These are phyloP conservation scores for Montipora capricornis DNA, from an alignment of 64 coral and sea anemone species.

Conservation along the genomic window DNA sequence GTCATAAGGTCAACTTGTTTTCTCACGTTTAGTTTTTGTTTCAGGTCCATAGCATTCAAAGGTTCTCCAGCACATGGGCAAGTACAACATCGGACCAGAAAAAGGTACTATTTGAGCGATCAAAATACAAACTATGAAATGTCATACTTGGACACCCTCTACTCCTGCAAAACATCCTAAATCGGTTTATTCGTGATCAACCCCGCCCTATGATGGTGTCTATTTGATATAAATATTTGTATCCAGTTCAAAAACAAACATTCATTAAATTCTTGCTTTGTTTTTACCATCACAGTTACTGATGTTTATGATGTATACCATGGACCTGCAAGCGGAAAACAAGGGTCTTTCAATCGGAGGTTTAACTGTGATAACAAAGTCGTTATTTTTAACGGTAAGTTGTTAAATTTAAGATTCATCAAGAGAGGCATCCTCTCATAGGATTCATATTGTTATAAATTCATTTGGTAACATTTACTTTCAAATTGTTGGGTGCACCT, in stretches of 20 bases:
- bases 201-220: too few species aligned
- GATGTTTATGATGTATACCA: constrained; percentile 1
- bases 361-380: neutral
- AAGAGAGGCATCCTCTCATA: too few species aligned
- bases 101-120: neutral
- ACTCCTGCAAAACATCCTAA: neutral
- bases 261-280: too few species aligned
- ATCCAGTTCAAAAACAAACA: too few species aligned
- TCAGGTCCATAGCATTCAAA: neutral
- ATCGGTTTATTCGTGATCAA: too few species aligned
- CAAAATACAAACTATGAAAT: neutral
- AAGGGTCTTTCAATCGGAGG: constrained; percentile 14
- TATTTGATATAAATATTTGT: too few species aligned
- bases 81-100: neutral
- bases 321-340: constrained; percentile 3
- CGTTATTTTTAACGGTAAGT: constrained; percentile 14
- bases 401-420: neutral
- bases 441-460: neutral
- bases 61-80: neutral
- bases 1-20: too few species aligned
- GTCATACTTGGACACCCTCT: neutral
- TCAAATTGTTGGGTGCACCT: too few species aligned
- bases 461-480: neutral
- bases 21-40: too few species aligned
- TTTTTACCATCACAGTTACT: neutral